Evolutionary conservation across 2,797 vertebrate genomes (phyloP), one percentile per base, ranked within the genome.

Genomic region (Sylvia borin): DNA sequence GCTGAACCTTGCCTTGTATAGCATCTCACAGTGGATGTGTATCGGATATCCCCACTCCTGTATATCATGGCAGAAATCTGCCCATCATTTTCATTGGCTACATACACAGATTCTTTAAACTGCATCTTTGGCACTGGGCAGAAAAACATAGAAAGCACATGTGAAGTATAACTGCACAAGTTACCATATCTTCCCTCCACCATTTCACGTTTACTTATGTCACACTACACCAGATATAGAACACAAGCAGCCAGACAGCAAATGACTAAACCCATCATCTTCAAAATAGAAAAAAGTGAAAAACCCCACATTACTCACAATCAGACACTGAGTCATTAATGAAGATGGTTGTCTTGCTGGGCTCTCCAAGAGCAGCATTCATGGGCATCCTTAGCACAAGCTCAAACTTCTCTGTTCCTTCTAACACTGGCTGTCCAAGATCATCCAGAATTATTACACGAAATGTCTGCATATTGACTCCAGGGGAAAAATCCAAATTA

Each of bases 301-400:
- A 42, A 16, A 16, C 21, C 21, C 21, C 9, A 7, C 51, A 42
- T 61, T 43, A 98, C 99, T 99, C 96, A 99, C 99, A 97, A 91
- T 99, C 99, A 32, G 99, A 99, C 66, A 98, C 72, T 0, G 99
- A 98, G 97, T 99, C 99, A 24, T 99, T 99, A 94, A 99, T 99
- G 97, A 98, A 97, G 85, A 99, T 96, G 0, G 97, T 98, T 50
- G 98, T 94, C 91, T 98, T 99, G 98, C 97, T 98, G 16, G 99
- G 99, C 58, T 99, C 98, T 57, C 99, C 99, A 8, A 99, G 98
- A 83, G 99, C 98, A 58, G 98, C 99, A 9, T 98, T 99, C 98
- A 98, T 97, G 11, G 99, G 99, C 99, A 99, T 99, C 22, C 98
- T 98, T 10, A 99, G 98, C 13, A 99, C 98, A 93, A 99, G 97